Base-by-base conservation (phyloP, 2,797 vertebrate genomes). In the Vireo griseus region DNA sequence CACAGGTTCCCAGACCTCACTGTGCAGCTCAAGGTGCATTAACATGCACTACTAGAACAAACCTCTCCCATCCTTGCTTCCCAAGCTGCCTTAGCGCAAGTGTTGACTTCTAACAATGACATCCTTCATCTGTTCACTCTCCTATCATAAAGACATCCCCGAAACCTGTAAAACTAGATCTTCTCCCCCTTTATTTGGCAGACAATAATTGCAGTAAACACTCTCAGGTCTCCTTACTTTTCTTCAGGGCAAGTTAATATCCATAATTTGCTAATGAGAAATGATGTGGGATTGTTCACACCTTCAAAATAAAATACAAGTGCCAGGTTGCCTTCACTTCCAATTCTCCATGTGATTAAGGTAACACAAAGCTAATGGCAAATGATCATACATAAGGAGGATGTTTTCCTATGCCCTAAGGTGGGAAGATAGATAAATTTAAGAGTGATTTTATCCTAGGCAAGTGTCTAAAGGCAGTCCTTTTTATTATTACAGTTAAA, bases 11-110 rank as follows among this genome's bases (percentile, higher is more conserved):
- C 55, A 35, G 35, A 12, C 13, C 37, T 37, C 37, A 4, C 4
- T 2, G 33, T 25, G 29, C 40, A 40, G 55, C 84, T 58, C 66
- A 39, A 25, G 61, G 29, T 9, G 33, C 24, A 15, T 6, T 21
- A n/a, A 16, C 3, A 13, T 1, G 6, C n/a, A 24, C n/a, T 10
- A 1, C 25, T 19, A 0, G 4, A 59, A 31, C 29, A 61, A 52
- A 20, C 22, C 13, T 28, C 14, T 20, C 5, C 51, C 15, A 5
- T 10, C 7, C 35, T 35, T 33, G 9, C 35, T 61, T 51, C 47
- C 63, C 29, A 25, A 33, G 67, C 20, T 91, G 33, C 40, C 7
- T 3, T 2, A 51, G 16, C 47, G 14, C 29, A 37, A 7, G 8
- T 6, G 13, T 5, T 54, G 50, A 39, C 47, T 50, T 54, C 42